Evolutionary conservation across 92 coral and sea anemone genomes (phyloP).

Genomic region (Nematostella vectensis): DNA sequence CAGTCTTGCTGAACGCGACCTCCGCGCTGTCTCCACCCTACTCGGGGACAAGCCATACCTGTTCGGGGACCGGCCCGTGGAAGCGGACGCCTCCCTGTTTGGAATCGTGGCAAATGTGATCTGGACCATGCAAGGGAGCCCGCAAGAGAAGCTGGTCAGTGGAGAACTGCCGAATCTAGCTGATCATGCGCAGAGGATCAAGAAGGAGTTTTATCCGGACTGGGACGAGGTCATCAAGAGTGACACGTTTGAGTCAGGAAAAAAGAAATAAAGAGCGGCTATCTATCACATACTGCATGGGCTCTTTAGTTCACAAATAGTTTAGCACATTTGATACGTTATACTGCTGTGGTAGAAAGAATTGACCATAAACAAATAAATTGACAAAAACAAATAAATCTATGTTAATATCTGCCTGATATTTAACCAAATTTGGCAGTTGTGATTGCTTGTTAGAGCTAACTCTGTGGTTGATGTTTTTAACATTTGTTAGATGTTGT

Average conservation of each 20-base stretch:
- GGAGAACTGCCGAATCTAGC: conserved; percentile 58
- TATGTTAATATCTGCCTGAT: too few relatives aligned
- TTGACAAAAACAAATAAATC: too few relatives aligned
- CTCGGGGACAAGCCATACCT: conserved; percentile 70
- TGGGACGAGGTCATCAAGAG: conserved; percentile 59
- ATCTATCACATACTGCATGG: too few relatives aligned
- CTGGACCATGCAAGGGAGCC: conserved; percentile 57
- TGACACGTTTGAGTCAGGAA: neutral
- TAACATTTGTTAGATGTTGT: too few relatives aligned
- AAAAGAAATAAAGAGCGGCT: too few relatives aligned
- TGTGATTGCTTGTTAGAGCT: too few relatives aligned
- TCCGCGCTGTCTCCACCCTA: conserved; percentile 59
- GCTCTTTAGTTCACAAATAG: too few relatives aligned
- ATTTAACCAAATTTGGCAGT: too few relatives aligned
- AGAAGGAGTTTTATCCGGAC: conserved; percentile 56
- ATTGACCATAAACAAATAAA: too few relatives aligned
- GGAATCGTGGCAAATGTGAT: conserved; percentile 48
- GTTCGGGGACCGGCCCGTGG: conserved; percentile 70
- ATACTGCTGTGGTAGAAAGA: too few relatives aligned
- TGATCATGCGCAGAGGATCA: conserved; percentile 55
- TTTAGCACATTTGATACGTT: too few relatives aligned
- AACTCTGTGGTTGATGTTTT: too few relatives aligned
- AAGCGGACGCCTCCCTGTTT: conserved; percentile 63
- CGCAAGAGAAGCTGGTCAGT: conserved; percentile 41
- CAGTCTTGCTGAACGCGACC: conserved; percentile 64